Conservation (phyloP, 2,113 vertebrate species). For the Toxotes jaculatrix region DNA sequence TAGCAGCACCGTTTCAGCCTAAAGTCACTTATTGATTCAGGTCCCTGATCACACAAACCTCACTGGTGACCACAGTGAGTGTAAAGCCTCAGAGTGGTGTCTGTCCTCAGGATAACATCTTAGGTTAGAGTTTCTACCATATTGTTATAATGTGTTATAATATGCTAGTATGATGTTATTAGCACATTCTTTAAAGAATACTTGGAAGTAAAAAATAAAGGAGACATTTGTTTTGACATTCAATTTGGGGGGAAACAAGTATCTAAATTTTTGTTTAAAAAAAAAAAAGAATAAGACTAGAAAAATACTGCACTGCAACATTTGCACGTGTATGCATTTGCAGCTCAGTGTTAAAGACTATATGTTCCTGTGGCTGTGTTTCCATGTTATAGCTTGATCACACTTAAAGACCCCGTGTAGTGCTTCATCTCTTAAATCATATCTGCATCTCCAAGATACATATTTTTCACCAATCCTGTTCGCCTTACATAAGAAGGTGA, state of each 20-base stretch:
- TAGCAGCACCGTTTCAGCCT: neutral
- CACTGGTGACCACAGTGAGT: neutral
- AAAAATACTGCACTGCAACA: neutral
- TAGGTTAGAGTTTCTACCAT: neutral
- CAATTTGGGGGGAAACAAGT: no score
- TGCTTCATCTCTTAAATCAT: conserved; percentile 14
- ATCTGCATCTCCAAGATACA: neutral
- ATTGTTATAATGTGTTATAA: neutral
- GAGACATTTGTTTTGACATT: no score
- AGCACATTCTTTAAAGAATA: neutral
- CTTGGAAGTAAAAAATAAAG: neutral
- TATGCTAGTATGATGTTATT: neutral
- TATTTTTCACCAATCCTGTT: conserved; percentile 11
- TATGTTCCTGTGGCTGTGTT: conserved; percentile 6
- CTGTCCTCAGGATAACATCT: neutral
- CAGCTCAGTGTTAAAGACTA: neutral
- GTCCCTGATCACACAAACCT: no score
- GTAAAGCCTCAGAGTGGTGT: no score
- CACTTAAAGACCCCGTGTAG: conserved; percentile 1
- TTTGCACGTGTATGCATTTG: neutral
- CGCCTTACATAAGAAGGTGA: conserved; percentile 23
- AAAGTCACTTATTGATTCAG: no score
- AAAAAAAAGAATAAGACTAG: no score
- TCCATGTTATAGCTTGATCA: conserved; percentile 9
- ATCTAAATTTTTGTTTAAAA: no score